Base-by-base conservation (phyloP, 2,113 vertebrate species). In the Brachyhypopomus gauderio region DNA sequence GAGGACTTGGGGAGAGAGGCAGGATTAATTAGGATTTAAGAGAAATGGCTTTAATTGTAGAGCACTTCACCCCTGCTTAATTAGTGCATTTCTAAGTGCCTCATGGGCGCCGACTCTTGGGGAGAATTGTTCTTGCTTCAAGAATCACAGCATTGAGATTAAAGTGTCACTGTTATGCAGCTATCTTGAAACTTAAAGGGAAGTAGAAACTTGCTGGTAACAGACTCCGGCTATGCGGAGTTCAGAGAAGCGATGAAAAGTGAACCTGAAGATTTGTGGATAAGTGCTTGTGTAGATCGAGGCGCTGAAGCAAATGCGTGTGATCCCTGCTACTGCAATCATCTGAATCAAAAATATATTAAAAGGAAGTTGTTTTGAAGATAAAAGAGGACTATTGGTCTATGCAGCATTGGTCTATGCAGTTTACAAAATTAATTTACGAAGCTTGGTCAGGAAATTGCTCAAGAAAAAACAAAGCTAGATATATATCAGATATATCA, bases 31-130 rank as follows among this genome's bases (percentile, higher is more conserved):
- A 56, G 87, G 88, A 89, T 88, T 75, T 69, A 71, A 88, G 66
- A 72, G 82, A 85, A 84, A 85, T 79, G 41, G 84, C 71, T 91
- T 90, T 87, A 88, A 89, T 86, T 64, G 78, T 58, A 36, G 70
- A 83, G 38, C 79, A 55, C 82, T 81, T 88, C 69, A 41, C 62
- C 75, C 30, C 25, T n/a, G 23, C 87, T 86, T 88, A 87, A 90
- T 87, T 84, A 79, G 70, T 56, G 70, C 85, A 87, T 79, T 85
- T 84, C 77, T 91, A 90, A 92, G 89, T 85, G 90, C 81, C 48
- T 80, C 84, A 73, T 63, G 80, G 75, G 67, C 60, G 73, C 85
- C 82, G 62, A 77, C 78, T 87, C 89, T 78, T 14, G 90, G 88
- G 85, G 82, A 70, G 67, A 72, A 80, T 84, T 81, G 20, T 64